Evolutionary conservation across 2,888 invertebrate genomes (phyloP).

Genomic region (Hypolimnas misippus): DNA sequence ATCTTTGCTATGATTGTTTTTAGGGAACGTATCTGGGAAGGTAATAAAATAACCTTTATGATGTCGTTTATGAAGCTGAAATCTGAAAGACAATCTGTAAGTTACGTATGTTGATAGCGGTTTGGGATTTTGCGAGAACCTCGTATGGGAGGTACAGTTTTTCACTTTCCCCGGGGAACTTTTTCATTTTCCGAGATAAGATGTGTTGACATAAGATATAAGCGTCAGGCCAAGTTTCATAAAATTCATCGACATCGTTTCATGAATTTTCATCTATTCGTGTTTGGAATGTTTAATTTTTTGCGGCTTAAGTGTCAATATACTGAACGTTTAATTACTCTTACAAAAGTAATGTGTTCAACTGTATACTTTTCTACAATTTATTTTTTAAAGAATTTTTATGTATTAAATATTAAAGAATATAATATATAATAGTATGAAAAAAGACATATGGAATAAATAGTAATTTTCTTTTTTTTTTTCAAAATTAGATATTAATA

Average conservation of each 20-base stretch:
- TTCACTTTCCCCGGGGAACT: not conserved
- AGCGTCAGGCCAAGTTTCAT: not conserved
- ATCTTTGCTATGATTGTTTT: constrained; percentile 27
- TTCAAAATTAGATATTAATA: not conserved
- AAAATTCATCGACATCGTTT: not conserved
- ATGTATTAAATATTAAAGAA: no score
- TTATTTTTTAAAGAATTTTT: no score
- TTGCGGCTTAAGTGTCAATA: no score
- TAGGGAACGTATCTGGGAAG: constrained; percentile 7
- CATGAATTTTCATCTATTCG: not conserved
- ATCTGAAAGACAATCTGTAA: constrained; percentile 4
- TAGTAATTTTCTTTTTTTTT: no score
- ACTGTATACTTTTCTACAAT: no score
- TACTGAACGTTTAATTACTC: no score
- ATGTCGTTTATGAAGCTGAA: constrained; percentile 5
- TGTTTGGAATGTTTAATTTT: not conserved
- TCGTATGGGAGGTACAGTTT: not conserved
- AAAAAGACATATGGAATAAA: no score
- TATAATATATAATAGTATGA: no score
- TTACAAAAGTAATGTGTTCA: no score
- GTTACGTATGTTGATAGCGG: constrained; percentile 2
- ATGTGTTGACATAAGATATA: constrained; percentile 2
- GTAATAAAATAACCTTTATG: constrained; percentile 19
- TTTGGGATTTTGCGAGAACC: not conserved
- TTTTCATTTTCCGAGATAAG: constrained; percentile 6